phyloP scores from a whole-genome alignment of 2,888 invertebrate genomes.

The Metalampra italica region DNA sequence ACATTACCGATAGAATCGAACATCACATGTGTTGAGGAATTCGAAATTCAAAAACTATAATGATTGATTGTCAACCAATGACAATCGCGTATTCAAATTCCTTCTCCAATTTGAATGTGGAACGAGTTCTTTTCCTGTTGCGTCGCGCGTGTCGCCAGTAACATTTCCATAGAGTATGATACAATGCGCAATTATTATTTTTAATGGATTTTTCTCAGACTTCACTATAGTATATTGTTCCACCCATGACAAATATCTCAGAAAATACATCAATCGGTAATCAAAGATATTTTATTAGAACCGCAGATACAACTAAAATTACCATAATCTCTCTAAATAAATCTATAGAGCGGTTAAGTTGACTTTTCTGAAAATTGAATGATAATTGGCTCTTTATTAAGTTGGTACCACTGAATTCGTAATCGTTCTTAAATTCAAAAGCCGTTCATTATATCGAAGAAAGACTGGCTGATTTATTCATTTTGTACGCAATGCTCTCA shows the following conservation, averaged over 20 bases:
- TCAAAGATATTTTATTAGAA: too few species aligned
- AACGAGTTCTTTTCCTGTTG: slow-evolving; percentile 68
- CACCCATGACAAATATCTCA: background rate
- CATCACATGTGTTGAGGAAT: slow-evolving; percentile 60
- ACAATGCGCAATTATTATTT: slow-evolving; percentile 60
- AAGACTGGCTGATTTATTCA: background rate
- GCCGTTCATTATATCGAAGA: background rate
- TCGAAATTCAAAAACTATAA: slow-evolving; percentile 72
- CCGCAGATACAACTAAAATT: too few species aligned
- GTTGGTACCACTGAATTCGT: background rate
- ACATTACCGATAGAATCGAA: slow-evolving; percentile 34
- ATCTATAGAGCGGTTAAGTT: too few species aligned
- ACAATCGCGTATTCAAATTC: slow-evolving; percentile 74
- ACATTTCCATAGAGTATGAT: slow-evolving; percentile 50
- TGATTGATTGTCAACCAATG: slow-evolving; percentile 76
- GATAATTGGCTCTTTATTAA: background rate
- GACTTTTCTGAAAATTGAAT: too few species aligned
- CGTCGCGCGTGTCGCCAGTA: slow-evolving; percentile 45
- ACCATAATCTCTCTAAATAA: too few species aligned
- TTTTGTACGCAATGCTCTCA: background rate
- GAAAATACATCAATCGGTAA: background rate
- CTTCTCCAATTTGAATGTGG: slow-evolving; percentile 67
- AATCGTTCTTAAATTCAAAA: background rate
- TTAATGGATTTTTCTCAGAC: slow-evolving; percentile 37
- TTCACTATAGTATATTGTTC: slow-evolving; percentile 19